Base-by-base conservation (phyloP, 2,113 vertebrate genomes). In the Gallinago media region DNA sequence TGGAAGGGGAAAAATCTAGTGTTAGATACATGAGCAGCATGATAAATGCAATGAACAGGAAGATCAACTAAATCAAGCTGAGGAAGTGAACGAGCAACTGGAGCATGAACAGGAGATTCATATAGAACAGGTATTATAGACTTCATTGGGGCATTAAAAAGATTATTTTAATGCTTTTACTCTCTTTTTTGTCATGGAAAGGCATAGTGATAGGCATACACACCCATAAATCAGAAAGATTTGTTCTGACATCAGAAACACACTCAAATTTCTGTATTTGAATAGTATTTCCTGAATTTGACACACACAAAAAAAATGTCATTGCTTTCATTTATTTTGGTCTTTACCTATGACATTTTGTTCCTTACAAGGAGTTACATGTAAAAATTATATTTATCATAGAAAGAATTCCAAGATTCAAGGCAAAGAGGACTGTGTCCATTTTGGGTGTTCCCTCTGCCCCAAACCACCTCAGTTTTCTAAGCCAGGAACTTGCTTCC, bases 101-200 rank as follows among this genome's bases (percentile, higher is more conserved):
- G 88, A 95, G 19, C 90, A 96, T 93, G 95, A 97, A 89, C 81
- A 97, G 23, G 56, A 96, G 49, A 76, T 94, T 90, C 85, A 94
- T 84, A 94, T 92, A 93, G 93, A 97, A 87, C 97, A 98, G 97
- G 94, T 98, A 97, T 93, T 91, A 83, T 42, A 61, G 65, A 89
- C 25, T 83, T 92, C 13, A 77, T 42, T 80, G 62, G n/a, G 70
- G 11, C 56, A 87, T 92, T 82, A 70, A 55, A 94, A 65, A 91
- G 12, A 78, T 66, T 56, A 66, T 90, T 81, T 83, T 82, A 90
- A 66, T 85, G 66, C 11, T 78, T 77, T 65, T 72, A 36, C 20
- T 50, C 18, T 71, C 88, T 79, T 94, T 94, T 66, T 86, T 58
- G 23, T 54, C 31, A 75, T 26, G 46, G 23, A 36, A 54, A 85